Conservation (phyloP, 2,797 vertebrate species). For the Psittacula derbiana region DNA sequence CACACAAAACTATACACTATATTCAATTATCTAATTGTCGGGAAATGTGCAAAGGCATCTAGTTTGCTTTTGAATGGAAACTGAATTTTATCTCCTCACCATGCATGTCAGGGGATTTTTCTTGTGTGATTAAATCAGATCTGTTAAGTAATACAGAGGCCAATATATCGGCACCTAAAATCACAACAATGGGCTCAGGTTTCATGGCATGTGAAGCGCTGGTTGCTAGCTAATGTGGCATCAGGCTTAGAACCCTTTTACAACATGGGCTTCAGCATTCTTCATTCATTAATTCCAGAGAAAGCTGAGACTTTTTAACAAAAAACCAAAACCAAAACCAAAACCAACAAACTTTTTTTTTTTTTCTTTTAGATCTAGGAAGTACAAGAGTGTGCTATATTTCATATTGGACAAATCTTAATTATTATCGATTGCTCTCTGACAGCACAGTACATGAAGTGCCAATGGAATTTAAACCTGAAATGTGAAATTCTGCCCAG, state of each 20-base stretch:
- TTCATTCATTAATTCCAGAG: not conserved
- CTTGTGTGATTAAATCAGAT: not conserved
- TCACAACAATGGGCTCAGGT: not conserved
- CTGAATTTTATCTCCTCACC: not conserved
- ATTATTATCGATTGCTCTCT: conserved; percentile 49
- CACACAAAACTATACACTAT: not conserved
- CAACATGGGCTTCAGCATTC: not conserved
- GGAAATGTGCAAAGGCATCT: not conserved
- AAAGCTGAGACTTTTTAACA: not conserved
- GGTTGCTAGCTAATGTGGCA: not conserved
- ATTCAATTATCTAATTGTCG: not conserved
- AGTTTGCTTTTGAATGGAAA: not conserved
- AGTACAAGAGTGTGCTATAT: not conserved
- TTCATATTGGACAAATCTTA: conserved; percentile 8
- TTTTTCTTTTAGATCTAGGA: not conserved
- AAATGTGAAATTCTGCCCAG: conserved; percentile 54
- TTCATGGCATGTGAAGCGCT: not conserved
- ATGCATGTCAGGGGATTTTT: not conserved
- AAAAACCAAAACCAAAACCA: not conserved
- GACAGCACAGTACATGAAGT: not conserved
- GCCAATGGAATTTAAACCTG: not conserved
- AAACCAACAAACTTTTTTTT: not conserved
- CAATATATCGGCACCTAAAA: not conserved
- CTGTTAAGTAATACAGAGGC: not conserved
- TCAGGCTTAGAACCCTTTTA: not conserved